Evolutionary conservation across 1,140 invertebrate species (phyloP).

Genomic region (Palaemon carinicauda): DNA sequence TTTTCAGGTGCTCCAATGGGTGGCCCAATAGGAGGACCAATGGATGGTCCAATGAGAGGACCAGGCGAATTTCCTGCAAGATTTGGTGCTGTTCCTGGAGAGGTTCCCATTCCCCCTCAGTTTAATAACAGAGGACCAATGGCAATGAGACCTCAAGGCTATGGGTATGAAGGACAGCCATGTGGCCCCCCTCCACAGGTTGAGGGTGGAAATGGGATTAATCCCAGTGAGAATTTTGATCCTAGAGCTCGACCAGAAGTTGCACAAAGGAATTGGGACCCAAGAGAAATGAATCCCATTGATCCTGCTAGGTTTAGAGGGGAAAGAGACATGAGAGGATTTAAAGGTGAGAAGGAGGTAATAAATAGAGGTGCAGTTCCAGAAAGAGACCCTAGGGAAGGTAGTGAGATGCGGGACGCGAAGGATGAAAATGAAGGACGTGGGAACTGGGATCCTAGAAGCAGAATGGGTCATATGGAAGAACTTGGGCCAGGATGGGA

Average conservation of each 20-base stretch:
- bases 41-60: not conserved
- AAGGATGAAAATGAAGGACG: not conserved
- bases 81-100: constrained; percentile 21
- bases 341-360: not conserved
- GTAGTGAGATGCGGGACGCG: constrained; percentile 5
- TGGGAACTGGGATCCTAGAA: not conserved
- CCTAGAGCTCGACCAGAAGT: not conserved
- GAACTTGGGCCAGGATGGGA: constrained; percentile 17
- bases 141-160: not conserved
- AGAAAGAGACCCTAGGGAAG: not conserved
- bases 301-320: not conserved
- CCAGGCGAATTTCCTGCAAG: not conserved
- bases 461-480: not conserved
- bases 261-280: not conserved
- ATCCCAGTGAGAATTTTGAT: not conserved
- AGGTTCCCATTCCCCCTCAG: constrained; percentile 7
- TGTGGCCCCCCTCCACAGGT: not conserved
- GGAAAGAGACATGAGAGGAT: constrained; percentile 3
- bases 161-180: not conserved
- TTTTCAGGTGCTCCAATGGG: not conserved
- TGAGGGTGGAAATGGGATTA: constrained; percentile 1
- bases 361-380: not conserved
- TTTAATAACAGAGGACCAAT: not conserved
- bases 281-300: not conserved
- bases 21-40: not conserved